Base-by-base conservation (phyloP, 1,140 invertebrate genomes). In the Ganaspis sp. region DNA sequence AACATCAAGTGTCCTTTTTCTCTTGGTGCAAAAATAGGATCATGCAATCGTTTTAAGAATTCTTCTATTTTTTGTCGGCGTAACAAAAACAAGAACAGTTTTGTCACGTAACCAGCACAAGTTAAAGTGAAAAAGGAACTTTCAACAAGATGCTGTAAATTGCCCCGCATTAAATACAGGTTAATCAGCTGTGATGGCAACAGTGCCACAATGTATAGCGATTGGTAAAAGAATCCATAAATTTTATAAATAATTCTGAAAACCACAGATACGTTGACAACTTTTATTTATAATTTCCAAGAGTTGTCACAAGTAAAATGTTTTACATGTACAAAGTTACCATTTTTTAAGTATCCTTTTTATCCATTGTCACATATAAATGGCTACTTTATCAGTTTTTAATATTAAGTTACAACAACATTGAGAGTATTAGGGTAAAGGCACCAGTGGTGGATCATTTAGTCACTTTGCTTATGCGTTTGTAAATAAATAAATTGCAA, bases 51-150 rank as follows among this genome's bases (percentile, higher is more conserved):
- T 34, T 64, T 6, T 12, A 64, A 64, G 23, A 15, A 64, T 29
- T 29, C 9, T 64, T 64, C 58, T 29, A 64, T 29, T 4, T 29
- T 9, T 26, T 64, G 29, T 15, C 58, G 58, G 29, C 21, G 21
- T 15, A n/a, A 64, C 0, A 64, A 26, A 64, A 29, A 64, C 15
- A 64, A 34, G 23, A 64, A 64, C 23, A 64, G 15, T 29, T 64
- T 64, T n/a, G 58, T 64, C 1, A 21, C 23, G 29, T 29, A 64
- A n/a, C 58, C 58, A 29, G 26, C 58, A 26, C 58, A 64, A n/a
- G 58, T 64, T 34, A 64, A 29, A 26, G 58, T 29, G 26, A 64
- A 64, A n/a, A 64, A 64, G 0, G 58, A 64, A 64, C 58, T 64
- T 8, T 64, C 58, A 0, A 64, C 58, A 9, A 64, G 12, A n/a